These are phyloP conservation scores for Eudasyphora cyanicolor DNA, from an alignment of 2,888 invertebrate species.

Conservation along the genomic window DNA sequence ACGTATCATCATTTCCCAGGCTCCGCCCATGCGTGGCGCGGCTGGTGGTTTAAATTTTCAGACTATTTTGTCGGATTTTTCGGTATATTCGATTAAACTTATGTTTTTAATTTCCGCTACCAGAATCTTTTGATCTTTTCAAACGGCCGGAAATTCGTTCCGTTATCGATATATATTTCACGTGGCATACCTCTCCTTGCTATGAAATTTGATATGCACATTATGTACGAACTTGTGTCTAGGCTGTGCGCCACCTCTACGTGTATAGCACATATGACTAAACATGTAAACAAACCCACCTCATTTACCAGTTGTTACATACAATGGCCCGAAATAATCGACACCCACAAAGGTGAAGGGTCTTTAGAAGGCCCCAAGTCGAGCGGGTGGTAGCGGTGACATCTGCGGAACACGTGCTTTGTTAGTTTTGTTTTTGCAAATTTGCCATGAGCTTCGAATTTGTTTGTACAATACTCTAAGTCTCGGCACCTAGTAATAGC, in stretches of 20 bases:
- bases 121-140: constrained; percentile 18
- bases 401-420: constrained; percentile 32
- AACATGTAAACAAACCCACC: constrained; percentile 65
- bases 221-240: constrained; percentile 58
- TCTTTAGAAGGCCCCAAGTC: constrained; percentile 55
- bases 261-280: constrained; percentile 60
- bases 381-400: constrained; percentile 57
- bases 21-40: constrained; percentile 61
- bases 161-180: not conserved
- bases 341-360: constrained; percentile 65
- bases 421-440: constrained; percentile 45
- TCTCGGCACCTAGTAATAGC: constrained; percentile 35
- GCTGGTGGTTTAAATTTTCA: constrained; percentile 18
- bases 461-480: not conserved
- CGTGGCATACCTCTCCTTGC: not conserved
- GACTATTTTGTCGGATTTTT: not conserved
- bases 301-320: constrained; percentile 52
- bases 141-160: not conserved
- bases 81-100: constrained; percentile 33
- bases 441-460: not conserved
- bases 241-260: constrained; percentile 60
- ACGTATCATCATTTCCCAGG: constrained; percentile 57
- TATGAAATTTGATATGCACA: not conserved
- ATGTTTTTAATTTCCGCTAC: constrained; percentile 32
- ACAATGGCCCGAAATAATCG: constrained; percentile 64